Percentiles rank a stretch among this genome's conserved stretches.
phyloP scores from a whole-genome alignment of 2,797 vertebrate species.

The Tangara arthus region DNA sequence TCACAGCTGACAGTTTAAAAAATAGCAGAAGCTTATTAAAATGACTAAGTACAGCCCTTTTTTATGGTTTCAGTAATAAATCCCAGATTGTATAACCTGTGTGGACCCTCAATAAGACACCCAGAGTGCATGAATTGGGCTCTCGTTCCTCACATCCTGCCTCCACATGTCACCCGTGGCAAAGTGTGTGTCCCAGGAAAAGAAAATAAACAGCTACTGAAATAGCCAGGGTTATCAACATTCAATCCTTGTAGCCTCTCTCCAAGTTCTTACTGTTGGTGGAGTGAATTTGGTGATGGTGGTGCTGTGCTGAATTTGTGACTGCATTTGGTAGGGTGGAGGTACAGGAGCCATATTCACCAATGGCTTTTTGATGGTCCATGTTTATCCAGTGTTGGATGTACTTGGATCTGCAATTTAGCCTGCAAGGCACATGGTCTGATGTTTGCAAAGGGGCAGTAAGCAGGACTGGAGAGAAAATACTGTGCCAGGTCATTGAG shows the following conservation, averaged over 20 bases:
- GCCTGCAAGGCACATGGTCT: conserved; percentile 75
- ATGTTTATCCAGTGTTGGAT: conserved; percentile 75
- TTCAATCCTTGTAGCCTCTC: background rate
- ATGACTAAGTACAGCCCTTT: background rate
- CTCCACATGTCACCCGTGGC: background rate
- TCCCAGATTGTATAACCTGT: background rate
- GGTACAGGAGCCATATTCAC: conserved; percentile 84
- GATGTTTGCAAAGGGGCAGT: conserved; percentile 69
- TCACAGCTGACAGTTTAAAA: background rate
- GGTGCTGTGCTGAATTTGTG: background rate
- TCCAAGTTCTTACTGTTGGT: conserved; percentile 43
- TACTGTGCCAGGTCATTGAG: background rate
- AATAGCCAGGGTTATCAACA: conserved; percentile 1
- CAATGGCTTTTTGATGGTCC: conserved; percentile 74
- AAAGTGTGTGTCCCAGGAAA: background rate
- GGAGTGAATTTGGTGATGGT: background rate
- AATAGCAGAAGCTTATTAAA: conserved; percentile 1
- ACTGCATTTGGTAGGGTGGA: conserved; percentile 1
- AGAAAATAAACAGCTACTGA: conserved; percentile 14
- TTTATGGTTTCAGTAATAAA: background rate
- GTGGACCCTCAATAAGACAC: background rate
- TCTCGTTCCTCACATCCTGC: background rate
- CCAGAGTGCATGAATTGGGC: background rate
- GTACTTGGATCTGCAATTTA: conserved; percentile 72
- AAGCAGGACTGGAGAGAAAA: background rate